phyloP scores from a whole-genome alignment of 2,888 invertebrate species.

The Cantharis flavilabris region DNA sequence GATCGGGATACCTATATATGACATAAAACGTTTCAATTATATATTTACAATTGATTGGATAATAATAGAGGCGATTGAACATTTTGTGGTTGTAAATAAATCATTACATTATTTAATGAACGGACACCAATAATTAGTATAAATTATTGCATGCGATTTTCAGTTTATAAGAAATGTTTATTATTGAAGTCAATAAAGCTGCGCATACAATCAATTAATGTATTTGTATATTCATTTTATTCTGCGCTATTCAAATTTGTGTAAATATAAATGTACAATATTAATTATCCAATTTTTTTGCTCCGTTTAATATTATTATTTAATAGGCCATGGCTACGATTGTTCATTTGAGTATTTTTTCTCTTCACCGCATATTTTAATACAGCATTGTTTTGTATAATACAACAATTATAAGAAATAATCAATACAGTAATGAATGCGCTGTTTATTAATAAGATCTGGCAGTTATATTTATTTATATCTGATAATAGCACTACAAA shows the following conservation, averaged over 20 bases:
- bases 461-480: not conserved
- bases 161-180: not conserved
- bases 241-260: not conserved
- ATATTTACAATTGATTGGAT: not conserved
- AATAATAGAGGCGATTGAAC: not conserved
- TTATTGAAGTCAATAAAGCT: not conserved
- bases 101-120: not conserved
- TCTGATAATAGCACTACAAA: not conserved
- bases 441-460: not conserved
- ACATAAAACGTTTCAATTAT: not conserved
- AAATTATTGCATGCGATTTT: not conserved
- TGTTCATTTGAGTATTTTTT: not conserved
- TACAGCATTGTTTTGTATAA: not conserved
- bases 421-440: not conserved
- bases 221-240: not conserved
- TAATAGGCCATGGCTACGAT: not conserved
- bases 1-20: not conserved
- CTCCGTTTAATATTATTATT: not conserved
- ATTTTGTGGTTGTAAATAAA: not conserved
- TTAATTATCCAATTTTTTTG: not conserved
- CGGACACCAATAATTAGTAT: not conserved
- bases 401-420: not conserved
- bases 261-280: not conserved
- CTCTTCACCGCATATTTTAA: not conserved
- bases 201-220: not conserved